These are phyloP conservation scores for Antrozous pallidus DNA, from an alignment of 2,797 vertebrate genomes.

Conservation along the genomic window DNA sequence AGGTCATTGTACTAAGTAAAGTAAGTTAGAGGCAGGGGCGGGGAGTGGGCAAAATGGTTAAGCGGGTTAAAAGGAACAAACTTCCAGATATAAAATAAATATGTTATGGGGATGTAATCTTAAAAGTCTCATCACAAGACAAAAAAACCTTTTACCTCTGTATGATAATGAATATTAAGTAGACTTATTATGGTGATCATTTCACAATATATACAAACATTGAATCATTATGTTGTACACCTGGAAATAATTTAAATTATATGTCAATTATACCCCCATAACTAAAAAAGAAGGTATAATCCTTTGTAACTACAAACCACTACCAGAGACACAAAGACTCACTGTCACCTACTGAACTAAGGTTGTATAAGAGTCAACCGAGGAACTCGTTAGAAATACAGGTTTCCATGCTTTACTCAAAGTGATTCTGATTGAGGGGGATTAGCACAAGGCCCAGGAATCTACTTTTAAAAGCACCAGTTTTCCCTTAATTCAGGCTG, in stretches of 20 bases:
- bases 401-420: neutral
- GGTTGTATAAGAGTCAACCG: neutral
- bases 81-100: neutral
- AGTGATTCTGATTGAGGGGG: neutral
- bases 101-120: neutral
- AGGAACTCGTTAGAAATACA: constrained; percentile 17
- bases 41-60: neutral
- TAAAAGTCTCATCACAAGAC: neutral
- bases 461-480: neutral
- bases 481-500: neutral
- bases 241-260: neutral
- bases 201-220: neutral
- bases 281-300: neutral
- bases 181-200: neutral
- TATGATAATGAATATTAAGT: neutral
- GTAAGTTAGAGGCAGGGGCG: neutral
- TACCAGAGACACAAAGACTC: neutral
- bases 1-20: neutral
- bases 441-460: neutral
- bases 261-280: neutral
- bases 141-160: neutral
- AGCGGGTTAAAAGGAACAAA: neutral
- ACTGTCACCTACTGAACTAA: neutral
- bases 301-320: constrained; percentile 16
- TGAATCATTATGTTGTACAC: neutral